Base-by-base conservation (phyloP, 1,140 invertebrate genomes). In the Xylocopa sonorina region DNA sequence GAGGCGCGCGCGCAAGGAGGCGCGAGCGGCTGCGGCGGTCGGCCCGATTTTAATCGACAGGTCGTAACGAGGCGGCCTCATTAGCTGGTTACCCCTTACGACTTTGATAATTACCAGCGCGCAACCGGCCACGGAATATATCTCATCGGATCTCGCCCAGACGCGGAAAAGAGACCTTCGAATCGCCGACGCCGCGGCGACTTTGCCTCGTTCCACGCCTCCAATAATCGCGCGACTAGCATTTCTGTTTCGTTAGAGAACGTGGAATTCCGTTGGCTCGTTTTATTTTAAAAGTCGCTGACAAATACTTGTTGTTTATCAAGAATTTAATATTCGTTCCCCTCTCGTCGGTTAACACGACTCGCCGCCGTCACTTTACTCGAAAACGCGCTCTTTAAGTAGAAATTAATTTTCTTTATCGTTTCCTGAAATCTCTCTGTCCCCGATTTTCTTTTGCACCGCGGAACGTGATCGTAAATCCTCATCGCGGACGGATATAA, bases 31-130 rank as follows among this genome's bases (percentile, higher is more conserved):
- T 79, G 53, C 62, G 62, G 60, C 58, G 53, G 66, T 55, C 53
- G 71, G 69, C 41, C 63, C 80, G 83, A 86, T 86, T 85, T 85
- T 86, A 85, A 86, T 85, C 84, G 80, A 85, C 75, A 76, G 67
- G 84, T 85, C 75, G 84, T 79, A 82, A 80, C 80, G 62, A 82
- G 50, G 55, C 83, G 75, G 75, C 66, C 80, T 86, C 84, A 85
- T 85, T 86, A 86, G 62, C 66, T 64, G 67, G 60, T 43, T 66
- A 60, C 71, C 71, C 43, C 75, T 86, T 86, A 79, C 80, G 71
- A 85, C 80, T 85, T 67, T 58, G 83, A 85, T 82, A 82, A 86
- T 86, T 85, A 74, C 55, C 51, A 51, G 34, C 57, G 67, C 12
- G 43, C 24, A 84, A 81, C 82, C 69, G 64, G 57, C 67, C 74